Conservation (phyloP, 2,888 invertebrate genomes). For the Hirtodrosophila duncani region DNA sequence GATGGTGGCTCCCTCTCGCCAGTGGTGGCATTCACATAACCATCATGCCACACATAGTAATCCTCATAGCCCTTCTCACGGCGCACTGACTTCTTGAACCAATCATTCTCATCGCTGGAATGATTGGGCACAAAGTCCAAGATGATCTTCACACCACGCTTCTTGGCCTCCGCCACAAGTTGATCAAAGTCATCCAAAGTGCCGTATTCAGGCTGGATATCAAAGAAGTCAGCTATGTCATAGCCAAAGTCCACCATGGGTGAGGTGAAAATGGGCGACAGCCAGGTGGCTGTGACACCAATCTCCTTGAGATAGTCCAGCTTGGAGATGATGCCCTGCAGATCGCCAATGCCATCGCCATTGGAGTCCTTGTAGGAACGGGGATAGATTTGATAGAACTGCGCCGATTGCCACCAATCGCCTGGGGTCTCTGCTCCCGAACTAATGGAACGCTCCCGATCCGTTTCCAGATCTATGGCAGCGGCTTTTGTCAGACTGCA, state of each 20-base stretch:
- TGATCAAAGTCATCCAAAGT: conserved; percentile 83
- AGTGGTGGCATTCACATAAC: conserved; percentile 75
- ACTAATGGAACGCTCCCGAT: conserved; percentile 24
- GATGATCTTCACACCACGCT: conserved; percentile 79
- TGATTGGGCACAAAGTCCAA: conserved; percentile 87
- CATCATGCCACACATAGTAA: conserved; percentile 87
- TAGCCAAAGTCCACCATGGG: conserved; percentile 89
- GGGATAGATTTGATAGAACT: conserved; percentile 92
- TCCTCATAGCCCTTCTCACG: conserved; percentile 83
- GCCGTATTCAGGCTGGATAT: conserved; percentile 85
- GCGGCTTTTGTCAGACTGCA: conserved; percentile 15
- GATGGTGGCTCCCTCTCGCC: conserved; percentile 63
- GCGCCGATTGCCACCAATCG: conserved; percentile 91
- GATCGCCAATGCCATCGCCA: conserved; percentile 90
- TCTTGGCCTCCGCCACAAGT: conserved; percentile 80
- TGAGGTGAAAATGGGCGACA: conserved; percentile 86
- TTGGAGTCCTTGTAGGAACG: conserved; percentile 90
- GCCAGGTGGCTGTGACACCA: conserved; percentile 84
- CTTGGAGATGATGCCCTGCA: conserved; percentile 83
- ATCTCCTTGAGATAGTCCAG: conserved; percentile 84
- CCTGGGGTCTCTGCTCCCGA: conserved; percentile 44
- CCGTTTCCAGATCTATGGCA: conserved; percentile 31
- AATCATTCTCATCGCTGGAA: conserved; percentile 87
- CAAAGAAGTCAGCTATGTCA: conserved; percentile 84
- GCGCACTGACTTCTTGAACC: conserved; percentile 88